Percentiles rank a stretch among this genome's conserved stretches.
Evolutionary conservation across 1,140 invertebrate genomes (phyloP).

Genomic region (Zaprionus nigranus): DNA sequence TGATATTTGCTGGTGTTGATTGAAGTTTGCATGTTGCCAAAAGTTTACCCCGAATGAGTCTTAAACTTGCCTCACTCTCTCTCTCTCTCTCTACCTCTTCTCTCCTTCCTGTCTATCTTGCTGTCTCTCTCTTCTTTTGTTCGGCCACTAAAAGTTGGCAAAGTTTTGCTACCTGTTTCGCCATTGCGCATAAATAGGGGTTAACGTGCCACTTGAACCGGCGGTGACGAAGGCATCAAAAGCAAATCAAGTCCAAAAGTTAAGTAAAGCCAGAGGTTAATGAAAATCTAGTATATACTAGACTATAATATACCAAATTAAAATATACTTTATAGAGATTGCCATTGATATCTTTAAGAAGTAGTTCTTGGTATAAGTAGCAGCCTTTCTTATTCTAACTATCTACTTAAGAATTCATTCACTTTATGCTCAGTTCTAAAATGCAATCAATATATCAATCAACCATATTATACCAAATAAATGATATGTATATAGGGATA

Average conservation of each 20-base stretch:
- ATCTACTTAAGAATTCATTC: not conserved
- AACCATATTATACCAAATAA: too few relatives aligned
- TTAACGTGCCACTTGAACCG: conserved; percentile 14
- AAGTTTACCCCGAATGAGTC: conserved; percentile 32
- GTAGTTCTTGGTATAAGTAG: not conserved
- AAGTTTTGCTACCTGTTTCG: conserved; percentile 23
- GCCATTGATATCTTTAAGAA: not conserved
- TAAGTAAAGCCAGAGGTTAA: not conserved
- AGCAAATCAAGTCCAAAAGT: conserved; percentile 8
- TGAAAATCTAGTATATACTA: not conserved
- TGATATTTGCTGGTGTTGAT: conserved; percentile 75
- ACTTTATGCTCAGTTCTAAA: too few relatives aligned
- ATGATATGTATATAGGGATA: too few relatives aligned
- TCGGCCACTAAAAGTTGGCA: conserved; percentile 22
- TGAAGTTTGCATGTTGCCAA: conserved; percentile 75
- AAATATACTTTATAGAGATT: not conserved
- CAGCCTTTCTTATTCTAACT: fast-evolving
- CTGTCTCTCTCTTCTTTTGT: not conserved
- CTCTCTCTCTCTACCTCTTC: too few relatives aligned
- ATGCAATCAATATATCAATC: too few relatives aligned
- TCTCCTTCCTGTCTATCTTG: not conserved
- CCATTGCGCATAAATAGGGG: conserved; percentile 10
- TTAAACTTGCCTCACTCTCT: conserved; percentile 22
- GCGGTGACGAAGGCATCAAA: not conserved
- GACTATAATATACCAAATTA: not conserved